Evolutionary conservation across 2,888 invertebrate genomes (phyloP).

Genomic region (Sympetrum striolatum): DNA sequence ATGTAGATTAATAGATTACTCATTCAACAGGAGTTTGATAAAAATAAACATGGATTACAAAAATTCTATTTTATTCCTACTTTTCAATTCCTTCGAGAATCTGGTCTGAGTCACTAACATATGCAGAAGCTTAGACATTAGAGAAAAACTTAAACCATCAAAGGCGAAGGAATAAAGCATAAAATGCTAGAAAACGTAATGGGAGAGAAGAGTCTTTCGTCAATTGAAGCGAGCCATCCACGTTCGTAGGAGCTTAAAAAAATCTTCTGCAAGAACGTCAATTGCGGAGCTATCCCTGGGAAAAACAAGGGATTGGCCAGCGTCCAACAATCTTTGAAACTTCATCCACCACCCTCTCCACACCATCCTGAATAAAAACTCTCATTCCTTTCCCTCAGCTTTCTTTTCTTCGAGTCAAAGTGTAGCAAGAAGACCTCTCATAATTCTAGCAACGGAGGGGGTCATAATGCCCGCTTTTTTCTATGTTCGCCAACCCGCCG

Average conservation of each 20-base stretch:
- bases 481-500: not conserved
- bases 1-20: too few relatives aligned
- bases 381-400: not conserved
- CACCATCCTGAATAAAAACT: not conserved
- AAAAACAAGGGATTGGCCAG: not conserved
- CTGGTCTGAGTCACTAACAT: too few relatives aligned
- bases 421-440: not conserved
- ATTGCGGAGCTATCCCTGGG: not conserved
- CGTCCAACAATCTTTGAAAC: not conserved
- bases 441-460: not conserved
- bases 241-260: not conserved
- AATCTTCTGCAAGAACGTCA: not conserved
- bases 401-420: not conserved
- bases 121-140: too few relatives aligned
- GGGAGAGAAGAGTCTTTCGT: not conserved
- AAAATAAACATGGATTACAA: too few relatives aligned
- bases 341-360: not conserved
- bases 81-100: too few relatives aligned
- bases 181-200: not conserved
- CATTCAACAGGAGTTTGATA: too few relatives aligned
- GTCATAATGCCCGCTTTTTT: not conserved
- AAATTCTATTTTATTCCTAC: too few relatives aligned
- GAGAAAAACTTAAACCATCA: not conserved
- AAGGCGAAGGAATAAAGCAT: not conserved
- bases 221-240: not conserved